These are phyloP conservation scores for Nyleta sp. DNA, from an alignment of 2,888 invertebrate genomes.

Conservation along the genomic window DNA sequence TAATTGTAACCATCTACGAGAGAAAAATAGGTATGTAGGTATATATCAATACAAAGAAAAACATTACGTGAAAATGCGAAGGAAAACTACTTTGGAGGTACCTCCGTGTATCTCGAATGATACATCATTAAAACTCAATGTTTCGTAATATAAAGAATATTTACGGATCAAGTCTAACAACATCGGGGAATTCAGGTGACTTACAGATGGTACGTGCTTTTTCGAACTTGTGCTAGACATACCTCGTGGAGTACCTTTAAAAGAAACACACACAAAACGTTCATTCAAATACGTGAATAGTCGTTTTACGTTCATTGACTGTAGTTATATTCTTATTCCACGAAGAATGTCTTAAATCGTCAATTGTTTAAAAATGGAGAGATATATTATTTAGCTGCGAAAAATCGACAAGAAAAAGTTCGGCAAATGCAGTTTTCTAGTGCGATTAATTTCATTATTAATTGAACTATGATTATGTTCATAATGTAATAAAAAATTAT, in stretches of 20 bases:
- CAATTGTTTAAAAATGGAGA: slow-evolving; percentile 18
- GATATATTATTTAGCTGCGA: slow-evolving; percentile 11
- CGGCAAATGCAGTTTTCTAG: slow-evolving; percentile 1
- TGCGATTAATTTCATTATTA: too few relatives aligned
- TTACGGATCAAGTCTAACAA: slow-evolving; percentile 49
- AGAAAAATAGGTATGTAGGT: slow-evolving; percentile 4
- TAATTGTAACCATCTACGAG: slow-evolving; percentile 26
- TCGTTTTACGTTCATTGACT: slow-evolving; percentile 12
- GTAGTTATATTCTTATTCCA: slow-evolving; percentile 34
- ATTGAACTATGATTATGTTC: too few relatives aligned
- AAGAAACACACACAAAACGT: slow-evolving; percentile 72
- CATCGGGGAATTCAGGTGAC: slow-evolving; percentile 72
- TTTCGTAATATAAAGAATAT: slow-evolving; percentile 40
- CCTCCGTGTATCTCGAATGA: slow-evolving; percentile 17
- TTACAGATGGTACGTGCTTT: slow-evolving; percentile 79
- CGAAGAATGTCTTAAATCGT: slow-evolving; percentile 50
- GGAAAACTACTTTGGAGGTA: slow-evolving; percentile 32
- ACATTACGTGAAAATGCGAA: slow-evolving; percentile 10
- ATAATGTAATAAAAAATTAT: too few relatives aligned
- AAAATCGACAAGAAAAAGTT: neutral
- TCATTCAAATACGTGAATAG: slow-evolving; percentile 31
- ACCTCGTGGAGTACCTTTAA: slow-evolving; percentile 82
- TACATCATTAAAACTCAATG: slow-evolving; percentile 45
- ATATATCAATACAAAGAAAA: slow-evolving; percentile 15
- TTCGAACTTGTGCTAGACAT: slow-evolving; percentile 80